A percentile compares a stretch with the other conserved stretches of the same genome.
Evolutionary conservation across 1,140 invertebrate species (phyloP).

Genomic region (Drosophila kepulauana): DNA sequence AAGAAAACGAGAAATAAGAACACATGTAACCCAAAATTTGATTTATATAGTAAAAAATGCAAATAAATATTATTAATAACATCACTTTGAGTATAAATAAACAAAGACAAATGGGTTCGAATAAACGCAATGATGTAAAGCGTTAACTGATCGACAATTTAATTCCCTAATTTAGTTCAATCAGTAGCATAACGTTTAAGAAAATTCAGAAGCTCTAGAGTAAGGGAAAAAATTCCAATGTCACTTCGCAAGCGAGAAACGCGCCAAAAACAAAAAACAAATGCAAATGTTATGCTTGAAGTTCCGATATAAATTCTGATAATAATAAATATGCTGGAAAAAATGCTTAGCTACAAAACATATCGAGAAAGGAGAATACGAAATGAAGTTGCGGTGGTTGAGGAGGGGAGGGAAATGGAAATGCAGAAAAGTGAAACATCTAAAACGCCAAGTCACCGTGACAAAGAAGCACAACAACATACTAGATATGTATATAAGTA

Average conservation of each 20-base stretch:
- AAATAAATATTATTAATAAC: conserved; percentile 75
- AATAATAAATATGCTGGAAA: conserved; percentile 11
- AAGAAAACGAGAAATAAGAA: conserved; percentile 63
- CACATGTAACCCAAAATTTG: conserved; percentile 73
- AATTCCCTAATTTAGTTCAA: too few species aligned
- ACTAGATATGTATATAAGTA: conserved; percentile 40
- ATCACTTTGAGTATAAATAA: conserved; percentile 43
- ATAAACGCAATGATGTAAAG: conserved; percentile 2
- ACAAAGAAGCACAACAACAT: conserved; percentile 27
- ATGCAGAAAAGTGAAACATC: conserved; percentile 21
- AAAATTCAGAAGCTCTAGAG: not conserved
- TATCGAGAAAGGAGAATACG: not conserved
- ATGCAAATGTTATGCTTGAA: conserved; percentile 26
- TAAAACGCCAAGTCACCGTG: conserved; percentile 48
- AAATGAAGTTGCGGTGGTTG: not conserved
- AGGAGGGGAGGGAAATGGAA: conserved; percentile 9
- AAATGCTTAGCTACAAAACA: not conserved
- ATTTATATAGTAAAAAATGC: conserved; percentile 71
- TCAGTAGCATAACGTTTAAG: not conserved
- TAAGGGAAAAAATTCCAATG: not conserved
- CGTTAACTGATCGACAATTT: not conserved
- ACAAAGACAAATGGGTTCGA: conserved; percentile 25
- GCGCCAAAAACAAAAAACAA: conserved; percentile 4
- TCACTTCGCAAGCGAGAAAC: conserved; percentile 30
- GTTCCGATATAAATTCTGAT: conserved; percentile 24